These are phyloP conservation scores for Mesoligia furuncula DNA, from an alignment of 2,888 invertebrate species.

Conservation along the genomic window DNA sequence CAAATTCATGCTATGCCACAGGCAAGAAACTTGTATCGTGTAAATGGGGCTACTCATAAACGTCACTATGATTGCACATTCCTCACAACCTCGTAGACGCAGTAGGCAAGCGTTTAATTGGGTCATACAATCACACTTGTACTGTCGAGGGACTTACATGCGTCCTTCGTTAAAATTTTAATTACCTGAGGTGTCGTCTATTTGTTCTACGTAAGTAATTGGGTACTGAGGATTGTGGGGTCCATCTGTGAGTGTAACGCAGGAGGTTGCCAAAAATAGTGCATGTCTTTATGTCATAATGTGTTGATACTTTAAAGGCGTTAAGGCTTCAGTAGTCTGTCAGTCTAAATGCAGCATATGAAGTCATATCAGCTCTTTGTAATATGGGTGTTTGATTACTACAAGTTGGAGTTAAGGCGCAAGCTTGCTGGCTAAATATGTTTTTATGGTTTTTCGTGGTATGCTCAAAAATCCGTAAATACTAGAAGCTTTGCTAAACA, in stretches of 20 bases:
- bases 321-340: not conserved
- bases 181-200: not conserved
- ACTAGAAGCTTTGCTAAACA: too few relatives aligned
- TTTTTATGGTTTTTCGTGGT: too few relatives aligned
- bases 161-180: slow-evolving; percentile 7
- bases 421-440: too few relatives aligned
- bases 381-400: too few relatives aligned
- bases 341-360: not conserved
- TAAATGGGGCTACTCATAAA: not conserved
- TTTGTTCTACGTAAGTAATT: not conserved
- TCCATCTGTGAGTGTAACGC: not conserved
- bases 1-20: not conserved
- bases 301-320: not conserved
- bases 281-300: not conserved
- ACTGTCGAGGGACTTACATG: not conserved
- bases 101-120: slow-evolving; percentile 31
- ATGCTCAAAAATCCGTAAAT: too few relatives aligned
- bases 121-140: slow-evolving; percentile 14
- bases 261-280: not conserved
- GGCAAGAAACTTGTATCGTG: too few relatives aligned
- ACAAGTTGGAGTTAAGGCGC: too few relatives aligned
- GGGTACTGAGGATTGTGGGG: too few relatives aligned
- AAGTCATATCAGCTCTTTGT: not conserved
- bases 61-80: slow-evolving; percentile 5
- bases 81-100: not conserved